phyloP scores from a whole-genome alignment of 2,113 vertebrate species.

The Albula glossodonta region DNA sequence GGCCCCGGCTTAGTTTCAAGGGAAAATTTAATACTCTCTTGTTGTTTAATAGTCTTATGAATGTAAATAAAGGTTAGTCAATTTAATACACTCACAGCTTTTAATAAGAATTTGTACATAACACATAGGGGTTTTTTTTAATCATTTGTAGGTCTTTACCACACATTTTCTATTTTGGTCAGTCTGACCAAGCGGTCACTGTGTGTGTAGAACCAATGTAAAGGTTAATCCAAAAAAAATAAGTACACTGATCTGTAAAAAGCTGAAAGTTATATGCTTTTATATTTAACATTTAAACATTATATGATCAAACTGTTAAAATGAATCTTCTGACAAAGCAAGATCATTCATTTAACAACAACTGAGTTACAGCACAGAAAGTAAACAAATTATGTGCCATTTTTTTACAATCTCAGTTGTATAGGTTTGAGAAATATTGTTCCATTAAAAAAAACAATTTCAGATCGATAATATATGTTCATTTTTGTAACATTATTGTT shows the following conservation, averaged over 20 bases:
- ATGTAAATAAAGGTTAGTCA: conserved; percentile 99
- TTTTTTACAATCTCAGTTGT: background rate
- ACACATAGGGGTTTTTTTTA: conserved; percentile 52
- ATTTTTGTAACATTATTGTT: no score
- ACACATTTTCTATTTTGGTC: conserved; percentile 80
- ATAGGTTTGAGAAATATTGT: no score
- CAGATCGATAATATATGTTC: background rate
- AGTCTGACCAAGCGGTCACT: background rate
- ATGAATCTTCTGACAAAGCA: background rate
- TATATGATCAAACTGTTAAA: no score
- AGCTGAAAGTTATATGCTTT: no score
- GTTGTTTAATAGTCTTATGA: conserved; percentile 99
- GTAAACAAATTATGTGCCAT: background rate
- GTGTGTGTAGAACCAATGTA: background rate
- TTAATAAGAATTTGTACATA: conserved; percentile 48
- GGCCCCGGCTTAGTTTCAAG: conserved; percentile 88
- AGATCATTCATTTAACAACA: background rate
- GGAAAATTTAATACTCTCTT: conserved; percentile 96
- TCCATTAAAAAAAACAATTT: no score
- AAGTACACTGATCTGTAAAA: background rate
- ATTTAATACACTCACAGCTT: conserved; percentile 89
- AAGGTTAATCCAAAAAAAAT: no score
- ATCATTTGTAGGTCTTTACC: conserved; percentile 73
- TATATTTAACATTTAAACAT: no score
- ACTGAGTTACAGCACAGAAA: background rate